These are phyloP conservation scores for Andrena bicolor DNA, from an alignment of 2,888 invertebrate genomes.

Conservation along the genomic window DNA sequence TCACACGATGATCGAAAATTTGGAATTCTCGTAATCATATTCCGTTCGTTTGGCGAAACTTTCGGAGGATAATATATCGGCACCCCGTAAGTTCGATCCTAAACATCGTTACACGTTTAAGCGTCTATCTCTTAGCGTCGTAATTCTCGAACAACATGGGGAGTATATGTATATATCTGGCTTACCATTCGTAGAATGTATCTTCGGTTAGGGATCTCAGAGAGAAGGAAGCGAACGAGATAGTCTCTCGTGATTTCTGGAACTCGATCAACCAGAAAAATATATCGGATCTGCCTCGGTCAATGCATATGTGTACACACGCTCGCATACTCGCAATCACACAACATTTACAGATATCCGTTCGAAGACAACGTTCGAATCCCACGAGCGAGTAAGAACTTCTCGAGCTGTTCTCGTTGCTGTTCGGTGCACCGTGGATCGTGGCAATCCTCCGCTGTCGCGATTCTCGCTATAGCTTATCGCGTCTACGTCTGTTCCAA, in stretches of 20 bases:
- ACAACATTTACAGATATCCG: conserved; percentile 37
- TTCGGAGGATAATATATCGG: conserved; percentile 5
- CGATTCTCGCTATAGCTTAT: neutral
- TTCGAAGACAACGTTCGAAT: conserved; percentile 60
- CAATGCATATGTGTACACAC: neutral
- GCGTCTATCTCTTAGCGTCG: conserved; percentile 45
- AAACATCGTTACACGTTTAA: conserved; percentile 51
- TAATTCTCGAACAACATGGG: conserved; percentile 40
- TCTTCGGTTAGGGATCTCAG: conserved; percentile 38
- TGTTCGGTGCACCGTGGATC: neutral
- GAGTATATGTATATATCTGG: conserved; percentile 30
- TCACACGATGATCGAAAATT: neutral
- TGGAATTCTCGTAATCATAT: conserved; percentile 1
- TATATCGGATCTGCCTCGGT: conserved; percentile 28
- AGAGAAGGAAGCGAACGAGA: conserved; percentile 45
- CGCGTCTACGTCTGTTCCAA: neutral
- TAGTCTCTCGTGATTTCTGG: conserved; percentile 31
- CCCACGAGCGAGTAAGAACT: conserved; percentile 63
- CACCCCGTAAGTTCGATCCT: conserved; percentile 15
- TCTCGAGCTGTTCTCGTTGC: conserved; percentile 36
- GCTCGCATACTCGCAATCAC: neutral
- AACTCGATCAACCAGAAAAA: conserved; percentile 34
- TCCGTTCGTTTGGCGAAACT: neutral
- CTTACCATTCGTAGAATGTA: conserved; percentile 22
- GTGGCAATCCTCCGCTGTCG: neutral